Base-by-base conservation (phyloP, 2,888 invertebrate species). In the Hypolimnas misippus region DNA sequence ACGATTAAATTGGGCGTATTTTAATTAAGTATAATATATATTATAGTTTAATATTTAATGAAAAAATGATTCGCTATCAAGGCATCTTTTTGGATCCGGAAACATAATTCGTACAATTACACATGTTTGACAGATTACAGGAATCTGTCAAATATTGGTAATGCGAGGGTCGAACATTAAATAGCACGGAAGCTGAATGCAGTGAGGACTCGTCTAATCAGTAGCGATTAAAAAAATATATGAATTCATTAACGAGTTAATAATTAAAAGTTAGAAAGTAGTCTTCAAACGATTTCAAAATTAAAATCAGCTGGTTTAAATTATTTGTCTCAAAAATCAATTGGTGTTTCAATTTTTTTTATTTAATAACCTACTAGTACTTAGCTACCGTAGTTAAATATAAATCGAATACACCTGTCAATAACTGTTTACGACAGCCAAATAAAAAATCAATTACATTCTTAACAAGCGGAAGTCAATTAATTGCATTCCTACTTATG, bases 391-490 rank as follows among this genome's bases (percentile, higher is more conserved):
- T 6, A 46, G 12, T 21, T 12, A 21, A 46, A 46, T 46, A 6
- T 21, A 46, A 46, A 12, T 21, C 5, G 19, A 46, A 21, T 21
- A 46, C 44, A 46, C 44, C 67, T 64, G 67, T 61, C 65, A 68
- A 58, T 58, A 59, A 40, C 53, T 57, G 62, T 52, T 66, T 52
- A 63, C 58, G 62, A 61, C 62, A 65, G 62, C 62, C 65, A 63
- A 66, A 66, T 70, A 10, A 46, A 16, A 49, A 29, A 49, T 49
- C 67, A 65, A 74, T 72, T 72, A 72, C 52, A 60, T 58, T 72
- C 73, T 70, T 70, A 70, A 65, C 52, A 60, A 57, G 57, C 68
- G 71, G 70, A 71, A 72, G 70, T 71, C 67, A 70, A 62, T 68
- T 71, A 70, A 62, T 59, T 59, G 57, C 55, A 62, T 59, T 59